phyloP scores from a whole-genome alignment of 2,113 vertebrate species.

The Rhabdornis inornatus region DNA sequence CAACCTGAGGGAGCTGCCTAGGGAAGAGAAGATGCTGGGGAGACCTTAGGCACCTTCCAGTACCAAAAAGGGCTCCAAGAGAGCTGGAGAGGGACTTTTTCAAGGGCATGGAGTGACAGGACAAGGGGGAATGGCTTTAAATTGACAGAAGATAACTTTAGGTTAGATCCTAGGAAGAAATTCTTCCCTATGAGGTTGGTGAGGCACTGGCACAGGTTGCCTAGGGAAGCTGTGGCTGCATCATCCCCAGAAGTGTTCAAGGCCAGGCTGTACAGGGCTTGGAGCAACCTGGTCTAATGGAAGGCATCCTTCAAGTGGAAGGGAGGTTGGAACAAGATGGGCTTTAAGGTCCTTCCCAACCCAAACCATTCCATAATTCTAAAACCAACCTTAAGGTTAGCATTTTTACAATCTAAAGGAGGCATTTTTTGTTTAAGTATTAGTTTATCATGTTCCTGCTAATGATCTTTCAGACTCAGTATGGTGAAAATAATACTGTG shows the following conservation, averaged over 20 bases:
- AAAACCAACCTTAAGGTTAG: background rate
- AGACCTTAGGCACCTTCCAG: background rate
- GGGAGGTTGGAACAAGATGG: background rate
- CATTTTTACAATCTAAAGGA: background rate
- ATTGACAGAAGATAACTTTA: background rate
- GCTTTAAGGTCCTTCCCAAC: background rate
- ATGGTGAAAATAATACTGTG: background rate
- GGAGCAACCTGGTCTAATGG: background rate
- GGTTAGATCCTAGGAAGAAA: background rate
- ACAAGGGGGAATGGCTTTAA: background rate
- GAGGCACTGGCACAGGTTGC: background rate
- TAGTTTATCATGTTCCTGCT: background rate
- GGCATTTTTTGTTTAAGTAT: background rate
- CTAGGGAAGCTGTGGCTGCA: background rate
- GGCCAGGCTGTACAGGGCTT: background rate
- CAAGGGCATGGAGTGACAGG: background rate
- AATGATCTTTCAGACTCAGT: background rate
- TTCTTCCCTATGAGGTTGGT: background rate
- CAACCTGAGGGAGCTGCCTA: background rate
- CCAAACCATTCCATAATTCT: background rate
- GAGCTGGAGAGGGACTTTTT: background rate
- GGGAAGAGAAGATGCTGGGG: background rate
- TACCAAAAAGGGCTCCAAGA: background rate
- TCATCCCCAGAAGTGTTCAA: background rate
- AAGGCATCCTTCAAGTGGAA: background rate